Conservation (phyloP, 2,888 invertebrate species). For the Drosophila atripex region DNA sequence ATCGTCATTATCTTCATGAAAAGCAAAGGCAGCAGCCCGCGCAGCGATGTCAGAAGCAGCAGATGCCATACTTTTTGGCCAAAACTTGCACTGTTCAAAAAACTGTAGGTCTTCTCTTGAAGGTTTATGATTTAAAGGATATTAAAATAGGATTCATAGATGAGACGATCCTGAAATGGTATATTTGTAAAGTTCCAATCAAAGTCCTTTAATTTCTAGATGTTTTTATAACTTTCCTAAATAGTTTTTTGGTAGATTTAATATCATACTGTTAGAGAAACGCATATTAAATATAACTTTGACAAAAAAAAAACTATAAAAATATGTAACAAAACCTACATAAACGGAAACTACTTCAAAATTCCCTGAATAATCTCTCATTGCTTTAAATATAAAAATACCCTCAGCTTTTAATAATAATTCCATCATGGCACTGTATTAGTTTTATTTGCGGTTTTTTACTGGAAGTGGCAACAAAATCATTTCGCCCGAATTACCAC, state of each 20-base stretch:
- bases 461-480: constrained; percentile 36
- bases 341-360: constrained; percentile 1
- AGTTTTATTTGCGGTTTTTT: constrained; percentile 36
- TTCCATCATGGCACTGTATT: constrained; percentile 53
- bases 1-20: constrained; percentile 38
- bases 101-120: not conserved
- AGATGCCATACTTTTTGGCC: constrained; percentile 11
- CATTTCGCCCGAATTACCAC: constrained; percentile 41
- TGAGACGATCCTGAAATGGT: not conserved
- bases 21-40: constrained; percentile 20
- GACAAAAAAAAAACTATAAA: not conserved
- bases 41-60: constrained; percentile 1
- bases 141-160: not conserved
- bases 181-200: no score
- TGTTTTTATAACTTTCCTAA: no score
- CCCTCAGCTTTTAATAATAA: constrained; percentile 45
- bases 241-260: no score
- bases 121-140: not conserved
- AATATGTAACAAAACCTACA: not conserved
- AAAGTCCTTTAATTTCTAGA: no score
- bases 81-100: not conserved
- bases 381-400: constrained; percentile 57
- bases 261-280: no score
- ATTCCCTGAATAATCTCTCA: constrained; percentile 41
- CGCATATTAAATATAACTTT: no score